Evolutionary conservation across 1,140 invertebrate genomes (phyloP).

Genomic region (Teleogryllus occipitalis): DNA sequence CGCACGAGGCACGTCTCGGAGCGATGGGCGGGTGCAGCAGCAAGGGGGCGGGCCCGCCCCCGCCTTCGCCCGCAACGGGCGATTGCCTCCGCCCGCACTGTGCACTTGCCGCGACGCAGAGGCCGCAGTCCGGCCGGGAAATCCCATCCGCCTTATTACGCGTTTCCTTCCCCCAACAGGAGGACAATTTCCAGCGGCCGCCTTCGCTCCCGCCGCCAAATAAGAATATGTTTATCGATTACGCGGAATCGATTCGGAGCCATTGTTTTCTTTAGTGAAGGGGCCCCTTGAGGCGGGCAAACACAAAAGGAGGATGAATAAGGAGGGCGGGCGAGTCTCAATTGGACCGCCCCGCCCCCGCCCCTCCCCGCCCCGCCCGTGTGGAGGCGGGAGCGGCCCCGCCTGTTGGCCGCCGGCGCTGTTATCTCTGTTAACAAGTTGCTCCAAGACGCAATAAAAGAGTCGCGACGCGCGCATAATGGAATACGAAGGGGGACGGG

Average conservation of each 20-base stretch:
- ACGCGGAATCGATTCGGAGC: neutral
- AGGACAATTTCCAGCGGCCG: neutral
- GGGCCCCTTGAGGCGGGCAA: neutral
- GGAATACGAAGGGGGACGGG: neutral
- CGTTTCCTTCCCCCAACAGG: neutral
- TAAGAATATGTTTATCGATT: neutral
- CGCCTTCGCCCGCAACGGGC: too few species aligned
- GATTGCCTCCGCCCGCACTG: too few species aligned
- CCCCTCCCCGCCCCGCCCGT: too few species aligned
- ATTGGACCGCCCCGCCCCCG: neutral
- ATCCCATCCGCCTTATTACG: neutral
- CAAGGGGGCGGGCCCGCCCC: too few species aligned
- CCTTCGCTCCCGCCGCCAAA: neutral
- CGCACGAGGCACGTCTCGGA: too few species aligned
- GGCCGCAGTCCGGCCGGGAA: too few species aligned
- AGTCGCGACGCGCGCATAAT: neutral
- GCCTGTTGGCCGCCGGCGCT: neutral
- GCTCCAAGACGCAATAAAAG: neutral
- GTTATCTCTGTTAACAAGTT: neutral
- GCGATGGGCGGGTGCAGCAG: too few species aligned
- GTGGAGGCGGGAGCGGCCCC: neutral
- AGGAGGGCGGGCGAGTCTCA: neutral
- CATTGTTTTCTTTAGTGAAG: neutral
- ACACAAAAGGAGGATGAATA: neutral
- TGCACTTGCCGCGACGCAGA: too few species aligned